phyloP scores from a whole-genome alignment of 2,888 invertebrate genomes.

The Eupithecia insigniata region DNA sequence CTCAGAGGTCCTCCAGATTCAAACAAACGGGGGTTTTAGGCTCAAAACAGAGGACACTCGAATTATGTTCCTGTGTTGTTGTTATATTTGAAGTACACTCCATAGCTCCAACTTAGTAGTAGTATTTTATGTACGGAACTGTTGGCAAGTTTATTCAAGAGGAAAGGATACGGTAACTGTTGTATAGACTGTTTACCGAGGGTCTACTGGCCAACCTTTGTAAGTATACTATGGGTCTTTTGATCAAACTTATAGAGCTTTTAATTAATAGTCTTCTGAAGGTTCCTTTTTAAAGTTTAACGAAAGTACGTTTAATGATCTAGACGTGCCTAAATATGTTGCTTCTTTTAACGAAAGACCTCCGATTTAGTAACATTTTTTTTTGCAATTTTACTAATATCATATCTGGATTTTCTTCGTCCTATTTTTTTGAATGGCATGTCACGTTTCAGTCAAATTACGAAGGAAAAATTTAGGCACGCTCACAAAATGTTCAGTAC shows the following conservation, averaged over 20 bases:
- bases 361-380: neutral
- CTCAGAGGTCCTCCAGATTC: slow-evolving; percentile 65
- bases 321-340: neutral
- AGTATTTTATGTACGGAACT: slow-evolving; percentile 47
- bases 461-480: slow-evolving; percentile 39
- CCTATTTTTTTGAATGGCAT: slow-evolving; percentile 18
- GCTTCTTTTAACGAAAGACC: neutral
- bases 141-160: slow-evolving; percentile 42
- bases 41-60: slow-evolving; percentile 44
- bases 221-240: slow-evolving; percentile 2
- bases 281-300: neutral
- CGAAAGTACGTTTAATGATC: neutral
- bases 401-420: neutral
- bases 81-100: slow-evolving; percentile 54
- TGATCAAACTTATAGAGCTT: slow-evolving; percentile 26
- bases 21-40: slow-evolving; percentile 72
- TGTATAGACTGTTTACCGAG: slow-evolving; percentile 44
- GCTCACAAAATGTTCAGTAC: slow-evolving; percentile 45
- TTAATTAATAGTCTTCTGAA: neutral
- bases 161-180: slow-evolving; percentile 47
- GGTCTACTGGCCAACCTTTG: slow-evolving; percentile 40
- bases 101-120: slow-evolving; percentile 48
- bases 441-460: slow-evolving; percentile 40
- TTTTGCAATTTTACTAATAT: neutral
- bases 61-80: slow-evolving; percentile 58